These are phyloP conservation scores for Listronotus bonariensis DNA, from an alignment of 1,140 invertebrate genomes.

Conservation along the genomic window DNA sequence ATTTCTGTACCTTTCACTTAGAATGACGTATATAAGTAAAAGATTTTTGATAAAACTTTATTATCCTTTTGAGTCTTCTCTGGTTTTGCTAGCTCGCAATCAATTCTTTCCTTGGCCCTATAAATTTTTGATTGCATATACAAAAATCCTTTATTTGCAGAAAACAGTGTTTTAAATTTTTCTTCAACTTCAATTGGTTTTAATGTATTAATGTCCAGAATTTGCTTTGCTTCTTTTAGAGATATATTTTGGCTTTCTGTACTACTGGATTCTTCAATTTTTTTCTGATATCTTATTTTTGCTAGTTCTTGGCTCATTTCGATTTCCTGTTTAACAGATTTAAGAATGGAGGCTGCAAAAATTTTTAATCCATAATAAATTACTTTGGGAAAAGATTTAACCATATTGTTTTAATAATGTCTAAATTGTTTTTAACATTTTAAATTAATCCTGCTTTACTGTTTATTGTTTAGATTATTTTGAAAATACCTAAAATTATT, in stretches of 20 bases:
- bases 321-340: constrained; percentile 20
- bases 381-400: constrained; percentile 9
- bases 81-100: neutral
- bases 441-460: no score
- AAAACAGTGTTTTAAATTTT: constrained; percentile 6
- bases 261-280: neutral
- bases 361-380: constrained; percentile 20
- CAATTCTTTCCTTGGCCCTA: constrained; percentile 14
- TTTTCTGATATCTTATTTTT: constrained; percentile 7
- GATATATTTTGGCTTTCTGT: constrained; percentile 1
- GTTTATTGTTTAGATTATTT: no score
- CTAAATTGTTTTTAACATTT: no score
- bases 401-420: constrained; percentile 6
- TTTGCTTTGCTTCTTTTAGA: constrained; percentile 11
- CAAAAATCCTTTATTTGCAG: constrained; percentile 7
- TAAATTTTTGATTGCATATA: constrained; percentile 18
- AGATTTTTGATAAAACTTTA: no score
- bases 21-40: no score
- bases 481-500: no score
- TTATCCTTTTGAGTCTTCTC: no score
- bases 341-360: constrained; percentile 1
- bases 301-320: constrained; percentile 5
- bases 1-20: no score
- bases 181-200: constrained; percentile 2
- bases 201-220: constrained; percentile 11